Conservation (phyloP, 2,888 invertebrate species). For the Ernsta delagoae region DNA sequence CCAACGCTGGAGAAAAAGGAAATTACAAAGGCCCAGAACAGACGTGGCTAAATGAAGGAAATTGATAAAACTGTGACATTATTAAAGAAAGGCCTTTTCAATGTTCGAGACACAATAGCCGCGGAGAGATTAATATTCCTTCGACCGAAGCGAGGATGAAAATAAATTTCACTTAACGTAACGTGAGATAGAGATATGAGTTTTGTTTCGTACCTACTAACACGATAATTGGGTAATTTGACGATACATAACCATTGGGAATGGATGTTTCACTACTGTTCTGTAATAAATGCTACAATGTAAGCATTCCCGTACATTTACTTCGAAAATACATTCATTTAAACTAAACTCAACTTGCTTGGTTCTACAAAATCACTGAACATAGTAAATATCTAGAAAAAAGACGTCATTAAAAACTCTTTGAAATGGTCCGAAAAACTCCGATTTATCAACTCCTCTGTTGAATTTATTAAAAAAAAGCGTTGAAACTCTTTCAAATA, state of each 20-base stretch:
- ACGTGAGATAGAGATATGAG: constrained; percentile 18
- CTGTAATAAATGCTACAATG: too few species aligned
- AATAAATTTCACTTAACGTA: constrained; percentile 9
- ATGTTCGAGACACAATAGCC: constrained; percentile 20
- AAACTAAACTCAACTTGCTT: too few species aligned
- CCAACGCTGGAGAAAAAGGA: background rate
- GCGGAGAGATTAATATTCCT: constrained; percentile 28
- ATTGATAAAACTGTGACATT: constrained; percentile 25
- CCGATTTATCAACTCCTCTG: background rate
- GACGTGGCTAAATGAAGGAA: constrained; percentile 9
- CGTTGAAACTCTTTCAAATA: background rate
- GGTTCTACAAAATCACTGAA: background rate
- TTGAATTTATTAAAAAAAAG: background rate
- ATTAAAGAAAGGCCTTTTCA: constrained; percentile 22
- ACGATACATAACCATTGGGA: too few species aligned
- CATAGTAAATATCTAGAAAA: background rate
- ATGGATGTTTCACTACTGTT: too few species aligned
- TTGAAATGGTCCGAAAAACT: background rate
- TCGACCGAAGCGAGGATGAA: constrained; percentile 17
- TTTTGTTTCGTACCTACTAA: constrained; percentile 13
- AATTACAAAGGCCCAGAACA: constrained; percentile 10
- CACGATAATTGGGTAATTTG: background rate
- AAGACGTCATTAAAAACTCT: background rate
- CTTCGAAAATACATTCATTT: background rate
- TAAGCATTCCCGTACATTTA: background rate